These are phyloP conservation scores for Globodera ellingtonae DNA, from an alignment of 1,140 invertebrate species.

Conservation along the genomic window DNA sequence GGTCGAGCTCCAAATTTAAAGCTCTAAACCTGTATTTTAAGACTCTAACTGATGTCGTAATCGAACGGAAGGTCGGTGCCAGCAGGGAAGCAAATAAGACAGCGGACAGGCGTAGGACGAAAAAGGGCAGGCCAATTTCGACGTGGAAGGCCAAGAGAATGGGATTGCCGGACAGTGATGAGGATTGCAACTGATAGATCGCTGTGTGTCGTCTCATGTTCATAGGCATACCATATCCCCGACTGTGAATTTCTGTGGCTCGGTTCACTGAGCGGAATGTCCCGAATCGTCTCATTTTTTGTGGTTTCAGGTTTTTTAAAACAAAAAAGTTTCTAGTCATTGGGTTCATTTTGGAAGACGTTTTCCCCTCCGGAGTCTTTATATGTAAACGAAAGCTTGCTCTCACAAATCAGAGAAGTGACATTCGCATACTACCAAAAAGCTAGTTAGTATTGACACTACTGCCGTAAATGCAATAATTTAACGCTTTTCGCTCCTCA, in stretches of 20 bases:
- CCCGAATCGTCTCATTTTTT: no score
- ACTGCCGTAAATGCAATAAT: no score
- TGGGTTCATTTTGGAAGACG: no score
- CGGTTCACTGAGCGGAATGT: no score
- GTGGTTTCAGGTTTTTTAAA: no score
- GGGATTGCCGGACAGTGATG: constrained; percentile 8
- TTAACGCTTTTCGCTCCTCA: no score
- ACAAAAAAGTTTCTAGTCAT: no score
- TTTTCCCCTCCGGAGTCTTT: no score
- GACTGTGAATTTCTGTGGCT: not conserved
- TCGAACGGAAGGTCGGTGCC: not conserved
- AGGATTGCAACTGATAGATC: not conserved
- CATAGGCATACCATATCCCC: not conserved
- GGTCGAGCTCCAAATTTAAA: not conserved
- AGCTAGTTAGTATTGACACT: no score
- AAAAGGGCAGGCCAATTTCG: constrained; percentile 32
- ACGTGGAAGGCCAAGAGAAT: not conserved
- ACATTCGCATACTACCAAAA: no score
- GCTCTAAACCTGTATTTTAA: constrained; percentile 4
- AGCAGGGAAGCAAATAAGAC: not conserved
- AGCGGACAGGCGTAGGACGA: not conserved
- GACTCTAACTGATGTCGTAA: constrained; percentile 13
- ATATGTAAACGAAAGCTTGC: no score
- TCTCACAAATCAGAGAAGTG: no score
- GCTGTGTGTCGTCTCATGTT: not conserved